Conservation (phyloP, 37 sponge, comb jelly and placozoan species). For the Spongilla lacustris region DNA sequence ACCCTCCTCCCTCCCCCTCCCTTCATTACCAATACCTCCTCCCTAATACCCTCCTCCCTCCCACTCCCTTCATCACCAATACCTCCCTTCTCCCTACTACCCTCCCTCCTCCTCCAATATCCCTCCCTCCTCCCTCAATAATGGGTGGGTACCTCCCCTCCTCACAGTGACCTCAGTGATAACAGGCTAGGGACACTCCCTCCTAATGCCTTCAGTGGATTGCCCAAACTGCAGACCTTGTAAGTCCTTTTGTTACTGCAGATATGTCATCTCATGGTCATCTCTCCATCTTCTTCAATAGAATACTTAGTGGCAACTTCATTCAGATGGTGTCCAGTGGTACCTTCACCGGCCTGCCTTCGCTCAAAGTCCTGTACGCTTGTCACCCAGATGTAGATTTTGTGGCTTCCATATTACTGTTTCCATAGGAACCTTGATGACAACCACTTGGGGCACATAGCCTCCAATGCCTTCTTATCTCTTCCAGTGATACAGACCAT, state of each 20-base stretch:
- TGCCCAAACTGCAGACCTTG: background rate
- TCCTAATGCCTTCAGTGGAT: background rate
- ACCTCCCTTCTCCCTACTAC: slow-evolving; percentile 1
- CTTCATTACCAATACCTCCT: background rate
- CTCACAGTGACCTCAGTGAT: slow-evolving; percentile 13
- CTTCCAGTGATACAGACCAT: background rate
- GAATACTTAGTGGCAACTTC: background rate
- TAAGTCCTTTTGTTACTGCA: background rate
- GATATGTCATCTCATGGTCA: background rate
- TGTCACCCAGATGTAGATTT: too few species aligned
- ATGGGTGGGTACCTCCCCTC: background rate
- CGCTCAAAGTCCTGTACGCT: background rate
- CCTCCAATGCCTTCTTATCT: background rate
- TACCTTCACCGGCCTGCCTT: background rate
- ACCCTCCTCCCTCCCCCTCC: background rate
- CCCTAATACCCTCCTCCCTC: slow-evolving; percentile 4
- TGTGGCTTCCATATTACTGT: too few species aligned
- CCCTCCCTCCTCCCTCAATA: background rate
- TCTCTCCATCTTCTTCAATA: background rate
- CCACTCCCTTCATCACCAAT: background rate
- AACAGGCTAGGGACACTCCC: background rate
- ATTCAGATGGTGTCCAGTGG: background rate
- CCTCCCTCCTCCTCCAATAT: background rate
- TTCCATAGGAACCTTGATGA: background rate
- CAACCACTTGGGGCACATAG: background rate